A percentile compares a stretch with the other conserved stretches of the same genome.
phyloP scores from a whole-genome alignment of 2,113 vertebrate species.

The Sapajus apella region DNA sequence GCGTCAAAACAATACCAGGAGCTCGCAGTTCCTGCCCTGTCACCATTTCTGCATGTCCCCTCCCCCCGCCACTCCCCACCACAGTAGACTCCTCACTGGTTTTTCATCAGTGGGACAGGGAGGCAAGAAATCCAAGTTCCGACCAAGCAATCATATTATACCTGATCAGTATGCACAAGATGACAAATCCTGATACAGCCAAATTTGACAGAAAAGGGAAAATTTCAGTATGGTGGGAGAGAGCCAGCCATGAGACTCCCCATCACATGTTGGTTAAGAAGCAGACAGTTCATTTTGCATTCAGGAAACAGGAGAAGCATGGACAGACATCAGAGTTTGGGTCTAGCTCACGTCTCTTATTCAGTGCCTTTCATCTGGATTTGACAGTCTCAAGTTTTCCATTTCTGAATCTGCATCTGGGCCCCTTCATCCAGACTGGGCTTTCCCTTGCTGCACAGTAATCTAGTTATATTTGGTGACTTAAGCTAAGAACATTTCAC shows the following conservation, averaged over 20 bases:
- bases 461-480: not conserved
- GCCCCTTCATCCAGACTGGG: not conserved
- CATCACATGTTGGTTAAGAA: not conserved
- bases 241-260: not conserved
- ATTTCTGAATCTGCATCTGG: not conserved
- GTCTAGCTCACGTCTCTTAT: not conserved
- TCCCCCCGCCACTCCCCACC: not conserved
- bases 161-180: not conserved
- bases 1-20: not conserved
- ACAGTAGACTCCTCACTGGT: not conserved
- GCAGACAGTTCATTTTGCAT: not conserved
- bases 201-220: not conserved
- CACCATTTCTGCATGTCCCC: not conserved
- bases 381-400: not conserved
- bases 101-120: not conserved
- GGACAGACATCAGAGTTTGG: not conserved
- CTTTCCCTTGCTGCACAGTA: not conserved
- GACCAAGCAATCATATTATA: not conserved
- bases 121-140: not conserved
- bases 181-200: not conserved
- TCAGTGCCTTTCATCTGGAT: not conserved
- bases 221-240: not conserved
- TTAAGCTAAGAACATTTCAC: not conserved
- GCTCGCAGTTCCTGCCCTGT: not conserved
- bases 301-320: rapidly evolving